Conservation (phyloP, 2,113 vertebrate species). For the Strix aluco region DNA sequence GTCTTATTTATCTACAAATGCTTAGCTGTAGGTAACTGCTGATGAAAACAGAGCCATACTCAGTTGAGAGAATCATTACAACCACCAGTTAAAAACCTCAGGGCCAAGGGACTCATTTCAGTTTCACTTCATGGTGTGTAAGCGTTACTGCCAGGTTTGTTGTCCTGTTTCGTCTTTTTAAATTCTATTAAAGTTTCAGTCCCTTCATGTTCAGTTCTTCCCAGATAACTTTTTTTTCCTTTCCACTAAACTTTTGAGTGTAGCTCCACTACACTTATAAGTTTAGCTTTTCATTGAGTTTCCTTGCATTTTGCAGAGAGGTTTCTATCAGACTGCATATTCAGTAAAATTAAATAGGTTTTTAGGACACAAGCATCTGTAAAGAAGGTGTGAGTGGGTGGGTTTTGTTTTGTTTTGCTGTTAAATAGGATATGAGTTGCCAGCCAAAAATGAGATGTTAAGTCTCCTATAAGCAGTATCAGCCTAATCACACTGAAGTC, state of each 20-base stretch:
- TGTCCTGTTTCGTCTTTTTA: neutral
- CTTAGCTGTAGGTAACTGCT: neutral
- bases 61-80: neutral
- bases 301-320: neutral
- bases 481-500: neutral
- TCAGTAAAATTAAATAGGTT: slow-evolving; percentile 2
- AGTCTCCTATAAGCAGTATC: neutral
- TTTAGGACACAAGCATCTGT: neutral
- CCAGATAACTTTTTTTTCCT: neutral
- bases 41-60: neutral
- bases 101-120: neutral
- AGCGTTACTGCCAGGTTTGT: neutral
- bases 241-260: neutral
- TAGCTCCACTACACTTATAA: neutral
- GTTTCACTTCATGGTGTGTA: neutral
- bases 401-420: neutral
- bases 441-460: neutral
- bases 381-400: neutral
- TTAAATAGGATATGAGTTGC: neutral
- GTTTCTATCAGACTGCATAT: neutral
- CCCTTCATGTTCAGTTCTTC: neutral
- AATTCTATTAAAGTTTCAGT: neutral
- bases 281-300: neutral
- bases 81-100: neutral
- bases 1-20: neutral